These are phyloP conservation scores for Rhagologus leucostigma DNA, from an alignment of 2,113 vertebrate genomes.

Conservation along the genomic window DNA sequence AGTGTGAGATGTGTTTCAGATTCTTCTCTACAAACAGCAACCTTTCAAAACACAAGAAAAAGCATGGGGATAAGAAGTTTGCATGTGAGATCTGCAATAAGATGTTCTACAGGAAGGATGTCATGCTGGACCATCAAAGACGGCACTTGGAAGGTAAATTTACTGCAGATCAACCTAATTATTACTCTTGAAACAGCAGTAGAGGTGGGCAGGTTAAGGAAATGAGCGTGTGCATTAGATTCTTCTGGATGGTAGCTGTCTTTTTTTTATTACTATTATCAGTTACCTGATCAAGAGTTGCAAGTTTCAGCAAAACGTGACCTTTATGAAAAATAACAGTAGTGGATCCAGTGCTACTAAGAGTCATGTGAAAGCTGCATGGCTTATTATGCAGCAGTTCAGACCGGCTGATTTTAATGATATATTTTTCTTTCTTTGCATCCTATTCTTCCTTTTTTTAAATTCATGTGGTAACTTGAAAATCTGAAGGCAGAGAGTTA, in stretches of 20 bases:
- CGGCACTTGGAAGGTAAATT: constrained; percentile 88
- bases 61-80: constrained; percentile 97
- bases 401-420: neutral
- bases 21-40: constrained; percentile 99
- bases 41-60: constrained; percentile 99
- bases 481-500: neutral
- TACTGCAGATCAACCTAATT: neutral
- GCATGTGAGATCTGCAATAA: constrained; percentile 96
- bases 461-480: neutral
- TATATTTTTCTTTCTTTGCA: neutral
- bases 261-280: neutral
- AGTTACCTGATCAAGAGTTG: neutral
- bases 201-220: neutral
- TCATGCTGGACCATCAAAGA: constrained; percentile 96
- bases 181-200: neutral
- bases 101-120: constrained; percentile 97
- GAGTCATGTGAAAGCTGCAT: neutral
- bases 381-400: neutral
- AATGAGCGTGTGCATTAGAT: neutral
- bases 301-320: neutral
- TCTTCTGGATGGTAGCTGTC: neutral
- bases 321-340: neutral
- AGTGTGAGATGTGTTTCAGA: constrained; percentile 96
- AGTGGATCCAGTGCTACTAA: neutral
- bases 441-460: neutral